A percentile compares a stretch with the other conserved stretches of the same genome.
Conservation (phyloP, 2,888 invertebrate species). For the Ariolimax columbianus region DNA sequence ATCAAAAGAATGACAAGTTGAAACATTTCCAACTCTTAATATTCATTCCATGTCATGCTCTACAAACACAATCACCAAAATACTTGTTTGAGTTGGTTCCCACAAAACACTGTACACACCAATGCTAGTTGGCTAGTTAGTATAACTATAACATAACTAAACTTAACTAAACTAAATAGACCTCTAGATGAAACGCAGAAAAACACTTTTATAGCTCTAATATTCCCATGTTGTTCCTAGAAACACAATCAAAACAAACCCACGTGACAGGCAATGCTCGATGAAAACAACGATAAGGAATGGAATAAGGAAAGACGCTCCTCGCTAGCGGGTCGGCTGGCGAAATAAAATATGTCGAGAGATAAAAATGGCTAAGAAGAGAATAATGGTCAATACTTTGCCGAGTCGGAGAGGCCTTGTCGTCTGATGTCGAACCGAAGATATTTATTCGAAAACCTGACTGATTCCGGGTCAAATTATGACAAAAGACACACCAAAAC, state of each 20-base stretch:
- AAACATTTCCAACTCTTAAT: no score
- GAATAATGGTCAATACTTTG: slow-evolving; percentile 56
- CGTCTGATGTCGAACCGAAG: slow-evolving; percentile 27
- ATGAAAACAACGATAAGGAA: slow-evolving; percentile 21
- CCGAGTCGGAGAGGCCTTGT: slow-evolving; percentile 22
- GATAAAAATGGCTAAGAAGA: slow-evolving; percentile 57
- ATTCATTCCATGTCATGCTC: no score
- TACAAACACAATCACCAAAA: no score
- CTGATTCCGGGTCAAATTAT: slow-evolving; percentile 49
- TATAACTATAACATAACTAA: no score
- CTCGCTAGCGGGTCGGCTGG: slow-evolving; percentile 13
- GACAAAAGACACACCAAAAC: slow-evolving; percentile 47
- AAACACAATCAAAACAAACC: slow-evolving; percentile 45
- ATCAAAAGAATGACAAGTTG: no score
- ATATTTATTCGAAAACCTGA: slow-evolving; percentile 34
- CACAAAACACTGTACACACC: no score
- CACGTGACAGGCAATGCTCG: slow-evolving; percentile 34
- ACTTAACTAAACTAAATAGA: no score
- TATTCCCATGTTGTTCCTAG: background rate
- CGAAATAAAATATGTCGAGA: slow-evolving; percentile 36
- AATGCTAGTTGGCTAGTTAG: no score
- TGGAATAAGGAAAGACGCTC: background rate
- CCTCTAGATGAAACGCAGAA: no score
- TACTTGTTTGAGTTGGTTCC: no score
- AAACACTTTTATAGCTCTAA: no score